These are phyloP conservation scores for Schizopygopsis pylzovi DNA, from an alignment of 2,797 vertebrate species.

Conservation along the genomic window DNA sequence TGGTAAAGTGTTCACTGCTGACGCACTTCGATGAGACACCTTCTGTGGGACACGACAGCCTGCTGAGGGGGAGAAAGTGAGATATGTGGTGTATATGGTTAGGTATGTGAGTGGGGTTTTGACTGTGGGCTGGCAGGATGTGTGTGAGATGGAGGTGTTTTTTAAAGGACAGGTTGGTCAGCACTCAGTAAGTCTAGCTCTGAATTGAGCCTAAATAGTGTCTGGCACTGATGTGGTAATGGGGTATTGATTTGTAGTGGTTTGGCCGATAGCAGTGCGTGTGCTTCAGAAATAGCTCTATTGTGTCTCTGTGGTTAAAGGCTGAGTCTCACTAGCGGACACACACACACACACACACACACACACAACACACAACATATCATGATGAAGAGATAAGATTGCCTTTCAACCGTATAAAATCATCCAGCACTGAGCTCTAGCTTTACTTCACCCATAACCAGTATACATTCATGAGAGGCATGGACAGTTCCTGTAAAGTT, in stretches of 20 bases:
- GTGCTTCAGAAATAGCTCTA: not conserved
- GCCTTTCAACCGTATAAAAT: constrained; percentile 12
- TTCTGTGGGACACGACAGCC: constrained; percentile 47
- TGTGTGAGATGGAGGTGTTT: constrained; percentile 23
- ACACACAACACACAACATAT: not conserved
- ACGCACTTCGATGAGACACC: constrained; percentile 34
- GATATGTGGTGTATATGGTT: constrained; percentile 28
- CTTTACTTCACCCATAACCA: constrained; percentile 40
- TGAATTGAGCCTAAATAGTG: constrained; percentile 29
- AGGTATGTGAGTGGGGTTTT: constrained; percentile 34
- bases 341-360: no score
- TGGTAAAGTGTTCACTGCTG: constrained; percentile 44
- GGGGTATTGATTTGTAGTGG: constrained; percentile 46
- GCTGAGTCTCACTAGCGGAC: not conserved
- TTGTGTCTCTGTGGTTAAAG: constrained; percentile 22
- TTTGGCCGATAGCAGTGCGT: constrained; percentile 8
- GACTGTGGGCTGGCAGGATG: not conserved
- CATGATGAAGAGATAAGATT: constrained; percentile 44
- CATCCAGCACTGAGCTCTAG: not conserved
- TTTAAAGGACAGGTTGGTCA: constrained; percentile 21
- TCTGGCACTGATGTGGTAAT: constrained; percentile 45
- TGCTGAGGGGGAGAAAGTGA: constrained; percentile 54
- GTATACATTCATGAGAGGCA: not conserved
- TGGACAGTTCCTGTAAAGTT: constrained; percentile 1
- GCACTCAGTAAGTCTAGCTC: constrained; percentile 16